A percentile compares a stretch with the other conserved stretches of the same genome.
Conservation (phyloP, 2,888 invertebrate species). For the Pachymerium ferrugineum region DNA sequence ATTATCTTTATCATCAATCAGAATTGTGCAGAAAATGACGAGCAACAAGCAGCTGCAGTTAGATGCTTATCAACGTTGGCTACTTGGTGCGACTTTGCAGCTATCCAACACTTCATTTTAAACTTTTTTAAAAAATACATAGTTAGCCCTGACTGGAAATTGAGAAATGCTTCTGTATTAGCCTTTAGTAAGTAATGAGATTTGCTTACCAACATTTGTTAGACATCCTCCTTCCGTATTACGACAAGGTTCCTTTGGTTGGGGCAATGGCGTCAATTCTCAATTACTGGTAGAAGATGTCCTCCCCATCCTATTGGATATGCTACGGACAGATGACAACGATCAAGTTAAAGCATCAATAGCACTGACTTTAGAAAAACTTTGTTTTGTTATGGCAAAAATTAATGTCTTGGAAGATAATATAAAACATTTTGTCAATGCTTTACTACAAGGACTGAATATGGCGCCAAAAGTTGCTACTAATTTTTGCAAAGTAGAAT, state of each 20-base stretch:
- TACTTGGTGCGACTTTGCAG: background rate
- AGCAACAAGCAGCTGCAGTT: background rate
- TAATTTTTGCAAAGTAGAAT: background rate
- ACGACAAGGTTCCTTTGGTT: background rate
- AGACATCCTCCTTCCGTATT: background rate
- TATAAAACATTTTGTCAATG: background rate
- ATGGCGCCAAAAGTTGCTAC: background rate
- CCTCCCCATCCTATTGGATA: background rate
- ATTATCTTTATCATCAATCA: too few relatives aligned
- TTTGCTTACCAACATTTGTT: background rate
- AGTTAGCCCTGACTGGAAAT: background rate
- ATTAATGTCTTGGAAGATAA: background rate
- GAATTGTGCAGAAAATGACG: too few relatives aligned
- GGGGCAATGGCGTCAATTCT: background rate
- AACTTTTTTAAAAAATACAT: background rate
- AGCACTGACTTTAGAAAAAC: background rate
- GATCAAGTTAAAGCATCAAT: background rate
- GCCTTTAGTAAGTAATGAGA: slow-evolving; percentile 9
- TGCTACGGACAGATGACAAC: background rate
- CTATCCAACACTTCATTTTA: background rate
- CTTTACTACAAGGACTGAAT: background rate
- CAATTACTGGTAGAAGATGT: background rate
- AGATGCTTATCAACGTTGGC: background rate
- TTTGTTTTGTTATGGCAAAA: background rate
- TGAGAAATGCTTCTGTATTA: background rate